Evolutionary conservation across 2,888 invertebrate species (phyloP), one percentile per base, ranked within the genome.

Genomic region (Mimas tiliae): DNA sequence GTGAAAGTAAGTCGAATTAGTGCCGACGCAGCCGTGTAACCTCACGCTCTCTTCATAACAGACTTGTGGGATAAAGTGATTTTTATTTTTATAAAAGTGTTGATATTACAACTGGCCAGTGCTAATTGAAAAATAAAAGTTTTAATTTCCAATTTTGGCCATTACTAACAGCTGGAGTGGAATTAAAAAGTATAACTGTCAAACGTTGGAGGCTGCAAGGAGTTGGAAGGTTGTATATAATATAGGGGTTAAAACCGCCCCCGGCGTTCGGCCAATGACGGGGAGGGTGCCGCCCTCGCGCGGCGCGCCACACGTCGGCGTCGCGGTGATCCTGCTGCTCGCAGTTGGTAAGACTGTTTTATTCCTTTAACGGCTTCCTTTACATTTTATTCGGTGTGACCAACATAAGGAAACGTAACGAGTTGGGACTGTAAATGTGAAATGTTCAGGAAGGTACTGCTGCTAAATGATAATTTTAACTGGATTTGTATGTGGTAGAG

Each of bases 201-300:
- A 68, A 65, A 66, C 62, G 68, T 52, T 52, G 53, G 62, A 71
- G 68, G 67, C 67, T 69, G 65, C 70, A 70, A 74, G 73, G 75
- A 74, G 70, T 72, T 67, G 53, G 70, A 69, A 73, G 73, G 74
- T 68, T 72, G 75, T 72, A 69, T 74, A 70, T 71, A 69, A 72
- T 73, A 71, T 71, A 63, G 70, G 45, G 63, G 64, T 33, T 64
- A 63, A 85, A 84, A 86, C 85, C 89, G 90, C 90, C 89, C 88
- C 83, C 82, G 81, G 72, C 75, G 77, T 71, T 84, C 88, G 87
- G 80, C 93, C 93, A 93, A 93, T 93, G 93, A 81, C 84, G 90
- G 81, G 76, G 74, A 73, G 83, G 91, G 85, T 75, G 70, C 80
- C 92, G 93, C 93, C 93, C 89, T 86, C 87, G 82, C 79, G 82